Percentiles rank a stretch among this genome's conserved stretches.
These are phyloP conservation scores for Megalonaias nervosa DNA, from an alignment of 1,140 invertebrate genomes.

Conservation along the genomic window DNA sequence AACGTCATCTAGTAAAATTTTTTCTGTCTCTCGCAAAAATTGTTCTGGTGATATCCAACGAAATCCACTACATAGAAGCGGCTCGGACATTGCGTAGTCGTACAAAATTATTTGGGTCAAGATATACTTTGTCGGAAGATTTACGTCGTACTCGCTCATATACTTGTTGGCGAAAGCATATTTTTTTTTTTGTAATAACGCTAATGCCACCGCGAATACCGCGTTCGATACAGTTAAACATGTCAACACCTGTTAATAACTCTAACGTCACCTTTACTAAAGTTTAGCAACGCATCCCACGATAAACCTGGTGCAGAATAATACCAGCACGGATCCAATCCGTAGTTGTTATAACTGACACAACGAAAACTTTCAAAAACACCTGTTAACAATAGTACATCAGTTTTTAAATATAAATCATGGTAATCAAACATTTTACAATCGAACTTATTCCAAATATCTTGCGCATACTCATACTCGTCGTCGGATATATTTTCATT, in stretches of 20 bases:
- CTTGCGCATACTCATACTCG: conserved; percentile 47
- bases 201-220: conserved; percentile 46
- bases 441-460: conserved; percentile 55
- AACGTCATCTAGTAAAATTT: no score
- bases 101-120: conserved; percentile 28
- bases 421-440: conserved; percentile 67
- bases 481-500: conserved; percentile 10
- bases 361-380: conserved; percentile 50
- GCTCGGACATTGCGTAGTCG: conserved; percentile 19
- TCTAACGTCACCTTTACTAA: conserved; percentile 45
- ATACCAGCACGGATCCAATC: conserved; percentile 39
- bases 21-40: no score
- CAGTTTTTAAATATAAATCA: conserved; percentile 63
- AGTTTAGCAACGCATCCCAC: conserved; percentile 35
- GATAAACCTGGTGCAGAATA: conserved; percentile 43
- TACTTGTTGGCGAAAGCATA: conserved; percentile 48
- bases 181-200: conserved; percentile 19
- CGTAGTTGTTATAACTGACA: conserved; percentile 36
- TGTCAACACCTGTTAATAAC: conserved; percentile 49
- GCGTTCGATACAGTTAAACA: conserved; percentile 49
- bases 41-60: conserved; percentile 1
- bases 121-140: conserved; percentile 38
- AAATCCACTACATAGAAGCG: conserved; percentile 22
- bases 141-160: conserved; percentile 35
- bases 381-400: conserved; percentile 45